Evolutionary conservation across 2,797 vertebrate species (phyloP).

Genomic region (Pangasius larnaudii): DNA sequence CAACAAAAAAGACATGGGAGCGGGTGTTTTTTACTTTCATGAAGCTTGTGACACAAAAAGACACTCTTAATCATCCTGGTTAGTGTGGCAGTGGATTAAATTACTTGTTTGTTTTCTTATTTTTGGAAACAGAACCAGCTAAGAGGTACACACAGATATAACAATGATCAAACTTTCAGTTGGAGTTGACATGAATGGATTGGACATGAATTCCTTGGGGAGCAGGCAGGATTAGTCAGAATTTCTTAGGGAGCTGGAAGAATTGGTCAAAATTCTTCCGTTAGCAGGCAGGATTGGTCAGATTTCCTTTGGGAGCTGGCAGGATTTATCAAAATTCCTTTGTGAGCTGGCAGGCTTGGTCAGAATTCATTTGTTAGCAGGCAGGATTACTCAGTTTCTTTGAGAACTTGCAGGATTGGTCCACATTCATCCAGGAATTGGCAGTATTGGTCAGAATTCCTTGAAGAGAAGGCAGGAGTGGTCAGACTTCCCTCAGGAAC

Average conservation of each 20-base stretch:
- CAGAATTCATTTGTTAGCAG: neutral
- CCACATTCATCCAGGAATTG: neutral
- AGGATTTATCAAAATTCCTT: neutral
- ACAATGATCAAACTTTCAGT: neutral
- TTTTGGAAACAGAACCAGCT: neutral
- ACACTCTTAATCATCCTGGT: neutral
- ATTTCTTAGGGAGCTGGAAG: neutral
- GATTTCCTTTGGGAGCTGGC: neutral
- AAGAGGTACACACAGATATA: neutral
- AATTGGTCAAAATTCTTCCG: neutral
- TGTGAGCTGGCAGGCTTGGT: neutral
- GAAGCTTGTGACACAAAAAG: neutral
- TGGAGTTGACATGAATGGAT: neutral
- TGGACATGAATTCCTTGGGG: neutral
- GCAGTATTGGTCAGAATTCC: neutral
- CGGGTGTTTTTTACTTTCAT: neutral
- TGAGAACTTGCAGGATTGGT: neutral
- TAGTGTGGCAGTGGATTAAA: slow-evolving; percentile 2
- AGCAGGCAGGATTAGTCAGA: neutral
- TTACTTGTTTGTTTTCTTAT: neutral
- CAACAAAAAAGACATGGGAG: neutral
- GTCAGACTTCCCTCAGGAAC: neutral
- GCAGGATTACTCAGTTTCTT: neutral
- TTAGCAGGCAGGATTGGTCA: neutral
- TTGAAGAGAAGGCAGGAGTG: neutral